Base-by-base conservation (phyloP, 2,113 vertebrate species). In the Perca fluviatilis region DNA sequence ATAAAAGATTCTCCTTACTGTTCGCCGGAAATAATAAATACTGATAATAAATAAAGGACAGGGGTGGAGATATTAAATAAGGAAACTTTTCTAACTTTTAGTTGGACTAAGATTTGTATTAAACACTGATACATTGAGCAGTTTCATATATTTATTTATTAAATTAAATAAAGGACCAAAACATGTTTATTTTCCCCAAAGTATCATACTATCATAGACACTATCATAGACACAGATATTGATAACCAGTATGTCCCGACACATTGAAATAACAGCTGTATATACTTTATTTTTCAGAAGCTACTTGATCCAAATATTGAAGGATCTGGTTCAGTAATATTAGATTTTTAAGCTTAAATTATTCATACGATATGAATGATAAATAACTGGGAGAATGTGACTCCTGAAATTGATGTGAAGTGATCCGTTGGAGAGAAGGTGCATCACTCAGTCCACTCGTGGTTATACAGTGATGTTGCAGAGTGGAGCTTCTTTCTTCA, bases 1-100 rank as follows among this genome's bases (percentile, higher is more conserved):
- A 30, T 1, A 18, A 36, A 30, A 33, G 30, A 54, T 10, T 74
- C 6, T 36, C 63, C 30, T 73, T n/a, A 27, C 58, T 51, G 61
- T 75, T 75, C 46, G 23, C 19, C 46, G 19, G n/a, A 80, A 33
- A 51, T 56, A 33, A 36, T 83, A 87, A 54, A 62, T 64, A 14
- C 33, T 61, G 27, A 27, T 27, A 27, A 27, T 27, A 27, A 27
- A 27, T 27, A 27, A 1, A 21, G 33, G 25, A 68, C 18, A 8
- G 3, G 1, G 16, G 12, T 36, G 25, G 3, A 21, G 11, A 11
- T 47, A 13, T 47, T 74, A 49, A 49, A 50, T 36, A 73, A 46
- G 43, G n/a, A 15, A 25, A 33, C 53, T 21, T 60, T 73, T 36
- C 23, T 4, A 21, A 69, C 30, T 36, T 15, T 70, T 40, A 33